Conservation (phyloP, 2,797 vertebrate genomes). For the Sarcoramphus papa region DNA sequence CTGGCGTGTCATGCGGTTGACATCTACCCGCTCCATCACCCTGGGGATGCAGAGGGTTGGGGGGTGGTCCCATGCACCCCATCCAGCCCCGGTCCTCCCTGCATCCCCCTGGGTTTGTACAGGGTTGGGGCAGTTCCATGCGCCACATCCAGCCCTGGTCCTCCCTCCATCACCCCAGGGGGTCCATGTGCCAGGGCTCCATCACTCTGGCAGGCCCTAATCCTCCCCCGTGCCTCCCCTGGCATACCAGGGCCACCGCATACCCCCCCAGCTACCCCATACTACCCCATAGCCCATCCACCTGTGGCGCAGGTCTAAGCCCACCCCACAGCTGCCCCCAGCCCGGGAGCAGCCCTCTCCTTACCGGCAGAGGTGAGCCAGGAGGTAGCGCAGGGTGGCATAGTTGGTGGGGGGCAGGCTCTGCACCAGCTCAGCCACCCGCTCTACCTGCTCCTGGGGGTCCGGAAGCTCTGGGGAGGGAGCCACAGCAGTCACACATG, state of each 20-base stretch:
- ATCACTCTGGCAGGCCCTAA: not conserved
- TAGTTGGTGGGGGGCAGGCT: conserved; percentile 82
- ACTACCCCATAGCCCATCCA: not conserved
- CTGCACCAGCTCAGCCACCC: conserved; percentile 79
- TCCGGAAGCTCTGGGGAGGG: conserved; percentile 78
- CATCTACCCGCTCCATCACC: conserved; percentile 79
- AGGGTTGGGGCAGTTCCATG: no score
- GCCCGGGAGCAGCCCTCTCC: not conserved
- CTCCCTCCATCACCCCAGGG: no score
- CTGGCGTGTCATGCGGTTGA: conserved; percentile 89
- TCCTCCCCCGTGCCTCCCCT: not conserved
- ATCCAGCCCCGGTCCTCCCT: not conserved
- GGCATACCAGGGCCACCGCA: not conserved
- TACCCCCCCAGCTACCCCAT: no score
- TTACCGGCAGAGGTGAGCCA: conserved; percentile 86
- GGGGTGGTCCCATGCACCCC: not conserved
- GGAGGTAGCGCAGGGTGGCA: conserved; percentile 83
- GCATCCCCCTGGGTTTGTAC: no score
- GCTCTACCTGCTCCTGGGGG: conserved; percentile 74
- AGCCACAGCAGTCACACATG: accelerated
- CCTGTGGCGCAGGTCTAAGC: not conserved
- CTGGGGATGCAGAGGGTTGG: conserved; percentile 57
- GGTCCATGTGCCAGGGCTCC: no score
- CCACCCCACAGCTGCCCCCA: not conserved
- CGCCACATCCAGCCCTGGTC: not conserved